These are phyloP conservation scores for Megaleporinus macrocephalus DNA, from an alignment of 2,113 vertebrate species.

Conservation along the genomic window DNA sequence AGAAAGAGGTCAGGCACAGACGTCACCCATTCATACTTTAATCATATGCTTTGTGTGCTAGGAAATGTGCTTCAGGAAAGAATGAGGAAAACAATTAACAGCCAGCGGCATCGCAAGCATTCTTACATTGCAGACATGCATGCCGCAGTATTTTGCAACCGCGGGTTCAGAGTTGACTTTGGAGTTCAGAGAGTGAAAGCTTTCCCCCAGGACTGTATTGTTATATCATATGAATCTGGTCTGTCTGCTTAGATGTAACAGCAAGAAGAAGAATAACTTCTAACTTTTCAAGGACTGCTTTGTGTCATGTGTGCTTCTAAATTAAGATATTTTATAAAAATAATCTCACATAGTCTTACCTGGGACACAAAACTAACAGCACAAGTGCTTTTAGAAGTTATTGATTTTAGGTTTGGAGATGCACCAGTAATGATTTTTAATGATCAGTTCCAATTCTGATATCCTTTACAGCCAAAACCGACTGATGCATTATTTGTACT, in stretches of 20 bases:
- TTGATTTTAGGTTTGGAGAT: no score
- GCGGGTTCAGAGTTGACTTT: background rate
- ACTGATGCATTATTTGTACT: no score
- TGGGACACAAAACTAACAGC: no score
- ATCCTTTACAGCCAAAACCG: no score
- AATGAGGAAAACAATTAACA: background rate
- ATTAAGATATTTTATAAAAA: no score
- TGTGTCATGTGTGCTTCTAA: no score
- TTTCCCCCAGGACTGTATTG: background rate
- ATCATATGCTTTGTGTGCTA: background rate
- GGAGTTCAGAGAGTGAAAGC: background rate
- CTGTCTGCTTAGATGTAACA: background rate
- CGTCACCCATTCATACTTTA: slow-evolving; percentile 7
- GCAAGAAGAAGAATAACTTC: no score
- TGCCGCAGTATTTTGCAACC: background rate
- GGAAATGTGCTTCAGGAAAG: background rate
- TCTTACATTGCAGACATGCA: background rate
- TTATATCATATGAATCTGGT: background rate
- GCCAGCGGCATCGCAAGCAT: background rate
- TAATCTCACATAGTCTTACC: no score
- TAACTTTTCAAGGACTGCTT: no score
- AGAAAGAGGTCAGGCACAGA: background rate
- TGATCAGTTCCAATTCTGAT: no score
- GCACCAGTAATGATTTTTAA: no score
- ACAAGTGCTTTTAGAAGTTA: no score